phyloP scores from a whole-genome alignment of 2,888 invertebrate species.

The Trichogramma evanescens region DNA sequence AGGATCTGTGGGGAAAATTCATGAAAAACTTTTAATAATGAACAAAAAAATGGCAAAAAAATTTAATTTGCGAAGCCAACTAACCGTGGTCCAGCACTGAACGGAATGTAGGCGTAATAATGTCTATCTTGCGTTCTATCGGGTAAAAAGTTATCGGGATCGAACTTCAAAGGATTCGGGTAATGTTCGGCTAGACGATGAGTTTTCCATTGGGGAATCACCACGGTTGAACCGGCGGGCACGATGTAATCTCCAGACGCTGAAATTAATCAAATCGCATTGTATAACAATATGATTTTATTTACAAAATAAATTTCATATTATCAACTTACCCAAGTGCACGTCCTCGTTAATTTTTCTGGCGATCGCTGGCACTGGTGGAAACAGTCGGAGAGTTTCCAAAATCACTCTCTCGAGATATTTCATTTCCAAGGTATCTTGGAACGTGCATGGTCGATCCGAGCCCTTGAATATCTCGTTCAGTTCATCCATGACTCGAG shows the following conservation, averaged over 20 bases:
- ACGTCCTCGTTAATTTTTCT: slow-evolving; percentile 66
- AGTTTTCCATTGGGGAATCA: slow-evolving; percentile 60
- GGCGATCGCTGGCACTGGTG: slow-evolving; percentile 73
- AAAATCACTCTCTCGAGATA: slow-evolving; percentile 74
- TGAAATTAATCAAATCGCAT: slow-evolving; percentile 30
- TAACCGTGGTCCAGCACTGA: slow-evolving; percentile 71
- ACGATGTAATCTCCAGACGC: slow-evolving; percentile 60
- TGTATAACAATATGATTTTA: slow-evolving; percentile 2
- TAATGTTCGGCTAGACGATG: slow-evolving; percentile 68
- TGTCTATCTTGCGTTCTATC: slow-evolving; percentile 71
- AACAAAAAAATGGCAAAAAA: not conserved
- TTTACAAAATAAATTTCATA: not conserved
- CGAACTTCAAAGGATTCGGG: slow-evolving; percentile 68
- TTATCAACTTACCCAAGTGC: slow-evolving; percentile 54
- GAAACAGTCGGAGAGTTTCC: slow-evolving; percentile 73
- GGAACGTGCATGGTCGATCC: slow-evolving; percentile 69
- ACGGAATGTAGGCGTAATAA: slow-evolving; percentile 74
- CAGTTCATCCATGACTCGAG: slow-evolving; percentile 66
- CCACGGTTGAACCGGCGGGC: slow-evolving; percentile 64
- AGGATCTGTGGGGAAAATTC: slow-evolving; percentile 49
- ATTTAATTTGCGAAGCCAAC: not conserved
- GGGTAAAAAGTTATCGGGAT: slow-evolving; percentile 81
- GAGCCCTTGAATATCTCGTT: slow-evolving; percentile 71
- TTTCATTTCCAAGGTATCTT: slow-evolving; percentile 80
- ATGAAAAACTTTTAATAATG: too few species aligned